Percentiles rank a stretch among this genome's conserved stretches.
These are phyloP conservation scores for Coenobita brevimanus DNA, from an alignment of 1,140 invertebrate species.

Conservation along the genomic window DNA sequence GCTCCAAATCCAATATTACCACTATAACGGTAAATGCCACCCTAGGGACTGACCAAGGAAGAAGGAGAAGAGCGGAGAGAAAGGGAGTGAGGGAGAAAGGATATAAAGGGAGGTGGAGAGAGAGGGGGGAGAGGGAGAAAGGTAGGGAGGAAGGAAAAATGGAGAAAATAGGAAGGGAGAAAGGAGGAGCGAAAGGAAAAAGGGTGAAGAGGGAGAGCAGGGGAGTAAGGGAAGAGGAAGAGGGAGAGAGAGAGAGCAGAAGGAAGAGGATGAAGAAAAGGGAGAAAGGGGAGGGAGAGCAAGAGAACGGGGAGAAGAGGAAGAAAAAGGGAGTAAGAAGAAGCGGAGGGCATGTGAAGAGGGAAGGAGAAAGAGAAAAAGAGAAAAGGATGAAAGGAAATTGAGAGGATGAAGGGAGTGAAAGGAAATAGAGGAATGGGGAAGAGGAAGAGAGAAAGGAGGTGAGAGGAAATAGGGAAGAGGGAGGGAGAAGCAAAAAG, in stretches of 20 bases:
- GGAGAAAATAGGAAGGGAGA: not conserved
- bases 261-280: not conserved
- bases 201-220: not conserved
- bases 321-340: not conserved
- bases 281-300: not conserved
- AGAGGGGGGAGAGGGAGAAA: not conserved
- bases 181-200: not conserved
- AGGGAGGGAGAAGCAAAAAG: too few species aligned
- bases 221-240: not conserved
- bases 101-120: too few species aligned
- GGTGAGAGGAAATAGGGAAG: too few species aligned
- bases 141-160: constrained; percentile 3
- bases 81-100: too few species aligned
- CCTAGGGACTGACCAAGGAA: too few species aligned
- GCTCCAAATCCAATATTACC: too few species aligned
- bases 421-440: too few species aligned
- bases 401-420: too few species aligned
- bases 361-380: constrained; percentile 2
- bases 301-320: not conserved
- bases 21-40: too few species aligned
- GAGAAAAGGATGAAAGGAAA: too few species aligned
- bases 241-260: not conserved
- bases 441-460: too few species aligned
- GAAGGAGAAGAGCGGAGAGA: too few species aligned
- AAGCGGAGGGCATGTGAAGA: not conserved